These are phyloP conservation scores for Mythimna loreyi DNA, from an alignment of 2,888 invertebrate genomes.

Conservation along the genomic window DNA sequence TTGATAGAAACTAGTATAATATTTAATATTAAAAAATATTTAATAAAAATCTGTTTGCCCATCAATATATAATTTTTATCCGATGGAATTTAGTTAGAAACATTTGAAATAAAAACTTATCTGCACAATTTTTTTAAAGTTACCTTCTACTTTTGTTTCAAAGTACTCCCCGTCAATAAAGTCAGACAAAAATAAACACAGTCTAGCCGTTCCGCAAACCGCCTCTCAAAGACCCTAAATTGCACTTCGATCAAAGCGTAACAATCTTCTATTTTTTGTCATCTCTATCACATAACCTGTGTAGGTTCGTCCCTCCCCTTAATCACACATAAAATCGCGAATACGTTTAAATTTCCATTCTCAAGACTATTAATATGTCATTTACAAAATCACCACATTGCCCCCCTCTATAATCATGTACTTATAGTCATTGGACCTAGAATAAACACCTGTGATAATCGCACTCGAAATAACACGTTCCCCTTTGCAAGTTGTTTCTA, in stretches of 20 bases:
- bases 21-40: too few species aligned
- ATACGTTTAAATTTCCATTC: constrained; percentile 52
- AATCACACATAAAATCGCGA: constrained; percentile 49
- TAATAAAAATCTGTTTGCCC: too few species aligned
- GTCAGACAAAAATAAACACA: constrained; percentile 24
- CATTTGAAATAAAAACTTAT: background rate
- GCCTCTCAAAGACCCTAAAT: constrained; percentile 31
- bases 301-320: background rate
- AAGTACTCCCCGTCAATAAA: constrained; percentile 13
- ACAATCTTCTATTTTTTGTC: constrained; percentile 31
- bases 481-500: constrained; percentile 37
- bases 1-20: too few species aligned
- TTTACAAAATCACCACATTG: constrained; percentile 53
- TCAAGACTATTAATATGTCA: constrained; percentile 59
- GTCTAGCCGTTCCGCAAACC: constrained; percentile 12
- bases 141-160: constrained; percentile 1
- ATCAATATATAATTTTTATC: too few species aligned
- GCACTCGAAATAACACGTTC: constrained; percentile 29
- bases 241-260: constrained; percentile 28
- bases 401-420: constrained; percentile 43
- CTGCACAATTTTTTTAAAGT: background rate
- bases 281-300: constrained; percentile 18
- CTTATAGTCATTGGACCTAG: constrained; percentile 47
- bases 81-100: too few species aligned
- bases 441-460: constrained; percentile 60